Evolutionary conservation across 23 tunicate genomes (phyloP).

Genomic region (Trididemnum clinides): DNA sequence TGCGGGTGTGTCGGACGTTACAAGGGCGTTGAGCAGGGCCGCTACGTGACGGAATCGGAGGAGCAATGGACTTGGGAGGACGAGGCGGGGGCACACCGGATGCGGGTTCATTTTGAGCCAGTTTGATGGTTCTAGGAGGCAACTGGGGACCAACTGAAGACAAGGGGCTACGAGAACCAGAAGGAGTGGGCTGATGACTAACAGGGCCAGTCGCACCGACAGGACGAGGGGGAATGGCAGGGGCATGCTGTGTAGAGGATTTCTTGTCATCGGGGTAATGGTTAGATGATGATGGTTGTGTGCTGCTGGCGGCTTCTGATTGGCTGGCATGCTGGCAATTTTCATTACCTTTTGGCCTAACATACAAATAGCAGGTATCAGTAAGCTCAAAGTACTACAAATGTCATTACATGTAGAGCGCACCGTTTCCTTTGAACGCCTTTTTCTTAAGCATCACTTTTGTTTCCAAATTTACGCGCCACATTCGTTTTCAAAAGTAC

Average conservation of each 20-base stretch:
- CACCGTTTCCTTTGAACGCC: no score
- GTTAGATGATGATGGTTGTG: no score
- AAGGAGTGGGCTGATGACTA: background rate
- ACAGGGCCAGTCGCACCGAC: background rate
- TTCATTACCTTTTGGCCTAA: no score
- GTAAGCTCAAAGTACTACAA: no score
- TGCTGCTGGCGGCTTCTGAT: no score
- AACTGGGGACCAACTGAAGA: constrained; percentile 30
- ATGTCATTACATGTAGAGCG: no score
- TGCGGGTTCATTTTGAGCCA: background rate
- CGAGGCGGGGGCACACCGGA: constrained; percentile 61
- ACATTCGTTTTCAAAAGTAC: no score
- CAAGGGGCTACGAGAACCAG: background rate
- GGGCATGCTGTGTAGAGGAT: constrained; percentile 13
- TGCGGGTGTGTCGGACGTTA: background rate
- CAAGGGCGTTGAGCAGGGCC: background rate
- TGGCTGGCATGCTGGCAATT: no score
- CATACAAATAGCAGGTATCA: no score
- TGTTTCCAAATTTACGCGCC: no score
- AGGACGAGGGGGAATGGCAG: constrained; percentile 8
- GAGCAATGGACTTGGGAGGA: constrained; percentile 46
- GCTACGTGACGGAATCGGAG: constrained; percentile 15
- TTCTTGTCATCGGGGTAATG: no score
- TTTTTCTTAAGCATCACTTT: no score
- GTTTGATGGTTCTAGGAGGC: constrained; percentile 62